These are phyloP conservation scores for Scelioninae gen. 2 DNA, from an alignment of 2,888 invertebrate species.

Conservation along the genomic window DNA sequence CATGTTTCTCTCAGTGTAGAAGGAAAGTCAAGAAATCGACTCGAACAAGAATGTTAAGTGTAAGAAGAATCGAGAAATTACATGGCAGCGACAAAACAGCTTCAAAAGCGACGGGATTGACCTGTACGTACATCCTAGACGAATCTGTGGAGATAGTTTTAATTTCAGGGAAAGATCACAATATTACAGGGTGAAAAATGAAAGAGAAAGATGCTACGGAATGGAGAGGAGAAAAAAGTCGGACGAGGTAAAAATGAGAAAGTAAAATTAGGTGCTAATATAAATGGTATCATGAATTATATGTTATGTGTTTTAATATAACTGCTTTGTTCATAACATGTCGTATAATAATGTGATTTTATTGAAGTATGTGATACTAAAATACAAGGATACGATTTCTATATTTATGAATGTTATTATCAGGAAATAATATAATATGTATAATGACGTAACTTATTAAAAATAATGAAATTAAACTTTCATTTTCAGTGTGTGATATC, in stretches of 20 bases:
- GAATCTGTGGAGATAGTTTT: slow-evolving; percentile 53
- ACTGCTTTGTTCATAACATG: too few species aligned
- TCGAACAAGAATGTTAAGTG: slow-evolving; percentile 24
- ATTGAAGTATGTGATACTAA: too few species aligned
- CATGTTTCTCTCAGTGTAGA: slow-evolving; percentile 47
- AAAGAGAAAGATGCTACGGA: slow-evolving; percentile 26
- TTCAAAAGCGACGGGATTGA: slow-evolving; percentile 33
- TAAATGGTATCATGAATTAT: too few species aligned
- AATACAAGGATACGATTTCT: too few species aligned
- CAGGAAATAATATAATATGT: slow-evolving; percentile 1
- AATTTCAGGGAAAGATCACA: slow-evolving; percentile 42
- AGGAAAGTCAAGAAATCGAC: slow-evolving; percentile 41
- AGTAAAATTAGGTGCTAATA: too few species aligned
- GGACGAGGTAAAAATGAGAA: slow-evolving; percentile 45
- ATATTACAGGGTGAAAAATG: slow-evolving; percentile 42
- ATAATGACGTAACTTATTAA: slow-evolving; percentile 1
- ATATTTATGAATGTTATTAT: not conserved
- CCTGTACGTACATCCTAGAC: slow-evolving; percentile 36
- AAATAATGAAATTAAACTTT: slow-evolving; percentile 11
- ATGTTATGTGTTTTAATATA: too few species aligned
- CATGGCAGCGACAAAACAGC: slow-evolving; percentile 40
- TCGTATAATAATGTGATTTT: too few species aligned
- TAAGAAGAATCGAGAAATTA: slow-evolving; percentile 36
- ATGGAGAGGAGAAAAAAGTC: slow-evolving; percentile 32
- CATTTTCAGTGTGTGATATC: slow-evolving; percentile 42